phyloP scores from a whole-genome alignment of 2,888 invertebrate genomes.

The Tricholauxania praeusta region DNA sequence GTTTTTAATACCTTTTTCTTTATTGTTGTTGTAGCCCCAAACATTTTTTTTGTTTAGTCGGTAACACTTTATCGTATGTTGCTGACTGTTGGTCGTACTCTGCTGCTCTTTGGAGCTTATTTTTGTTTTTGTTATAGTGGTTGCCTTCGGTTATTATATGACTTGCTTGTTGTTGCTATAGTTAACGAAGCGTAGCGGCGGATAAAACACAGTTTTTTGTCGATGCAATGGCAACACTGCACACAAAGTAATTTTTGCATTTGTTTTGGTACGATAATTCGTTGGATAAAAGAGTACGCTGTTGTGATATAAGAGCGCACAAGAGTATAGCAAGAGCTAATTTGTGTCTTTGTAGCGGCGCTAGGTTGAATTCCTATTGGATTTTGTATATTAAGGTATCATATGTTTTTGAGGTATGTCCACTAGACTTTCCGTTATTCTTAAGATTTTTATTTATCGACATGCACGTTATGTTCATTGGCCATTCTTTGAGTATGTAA shows the following conservation, averaged over 20 bases:
- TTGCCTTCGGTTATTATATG: too few species aligned
- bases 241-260: conserved; percentile 46
- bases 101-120: conserved; percentile 42
- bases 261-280: conserved; percentile 64
- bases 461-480: too few species aligned
- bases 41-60: conserved; percentile 28
- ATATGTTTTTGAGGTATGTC: too few species aligned
- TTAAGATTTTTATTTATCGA: too few species aligned
- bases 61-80: not conserved
- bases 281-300: conserved; percentile 38
- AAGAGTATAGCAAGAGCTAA: not conserved
- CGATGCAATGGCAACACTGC: conserved; percentile 40
- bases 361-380: not conserved
- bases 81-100: not conserved
- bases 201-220: too few species aligned
- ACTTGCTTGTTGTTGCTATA: not conserved
- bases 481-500: too few species aligned
- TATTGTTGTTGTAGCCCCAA: conserved; percentile 23
- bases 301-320: not conserved
- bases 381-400: not conserved
- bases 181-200: conserved; percentile 51
- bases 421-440: too few species aligned
- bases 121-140: conserved; percentile 19
- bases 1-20: conserved; percentile 17
- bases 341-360: not conserved